Percentiles rank a stretch among this genome's conserved stretches.
Evolutionary conservation across 2,113 vertebrate genomes (phyloP).

Genomic region (Harpagus bidentatus): DNA sequence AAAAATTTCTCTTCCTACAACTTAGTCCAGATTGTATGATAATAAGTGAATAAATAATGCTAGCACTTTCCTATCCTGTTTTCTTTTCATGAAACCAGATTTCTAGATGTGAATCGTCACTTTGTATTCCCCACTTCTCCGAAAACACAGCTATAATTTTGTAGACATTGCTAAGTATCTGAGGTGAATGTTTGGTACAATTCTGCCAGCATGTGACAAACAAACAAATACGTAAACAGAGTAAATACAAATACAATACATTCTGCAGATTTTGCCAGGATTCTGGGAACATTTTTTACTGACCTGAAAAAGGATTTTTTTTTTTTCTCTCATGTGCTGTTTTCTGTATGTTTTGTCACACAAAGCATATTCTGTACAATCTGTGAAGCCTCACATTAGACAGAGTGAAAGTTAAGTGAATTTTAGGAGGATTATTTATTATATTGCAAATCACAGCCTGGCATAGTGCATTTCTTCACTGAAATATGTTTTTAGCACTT

Average conservation of each 20-base stretch:
- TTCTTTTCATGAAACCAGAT: slow-evolving; percentile 7
- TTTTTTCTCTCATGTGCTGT: background rate
- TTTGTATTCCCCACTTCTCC: slow-evolving; percentile 24
- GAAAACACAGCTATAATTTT: slow-evolving; percentile 30
- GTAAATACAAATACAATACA: slow-evolving; percentile 44
- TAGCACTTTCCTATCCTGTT: background rate
- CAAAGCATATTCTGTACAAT: slow-evolving; percentile 54
- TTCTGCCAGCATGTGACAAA: slow-evolving; percentile 23
- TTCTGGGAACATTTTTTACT: slow-evolving; percentile 28
- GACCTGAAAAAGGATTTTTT: slow-evolving; percentile 12
- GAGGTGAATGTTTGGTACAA: slow-evolving; percentile 41
- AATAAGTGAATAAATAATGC: slow-evolving; percentile 71
- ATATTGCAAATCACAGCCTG: slow-evolving; percentile 36
- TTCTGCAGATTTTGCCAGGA: slow-evolving; percentile 15
- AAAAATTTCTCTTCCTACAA: slow-evolving; percentile 63
- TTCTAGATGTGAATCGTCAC: slow-evolving; percentile 40
- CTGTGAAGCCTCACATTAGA: slow-evolving; percentile 41
- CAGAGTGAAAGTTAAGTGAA: slow-evolving; percentile 45
- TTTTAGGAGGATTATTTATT: slow-evolving; percentile 62
- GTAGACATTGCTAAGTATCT: slow-evolving; percentile 19
- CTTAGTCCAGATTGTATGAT: slow-evolving; percentile 68
- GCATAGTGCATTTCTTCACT: background rate
- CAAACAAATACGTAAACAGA: background rate
- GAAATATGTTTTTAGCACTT: slow-evolving; percentile 46
- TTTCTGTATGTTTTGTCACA: slow-evolving; percentile 29